Evolutionary conservation across 2,888 invertebrate species (phyloP), one percentile per base, ranked within the genome.

Genomic region (Drosophila niveifrons): DNA sequence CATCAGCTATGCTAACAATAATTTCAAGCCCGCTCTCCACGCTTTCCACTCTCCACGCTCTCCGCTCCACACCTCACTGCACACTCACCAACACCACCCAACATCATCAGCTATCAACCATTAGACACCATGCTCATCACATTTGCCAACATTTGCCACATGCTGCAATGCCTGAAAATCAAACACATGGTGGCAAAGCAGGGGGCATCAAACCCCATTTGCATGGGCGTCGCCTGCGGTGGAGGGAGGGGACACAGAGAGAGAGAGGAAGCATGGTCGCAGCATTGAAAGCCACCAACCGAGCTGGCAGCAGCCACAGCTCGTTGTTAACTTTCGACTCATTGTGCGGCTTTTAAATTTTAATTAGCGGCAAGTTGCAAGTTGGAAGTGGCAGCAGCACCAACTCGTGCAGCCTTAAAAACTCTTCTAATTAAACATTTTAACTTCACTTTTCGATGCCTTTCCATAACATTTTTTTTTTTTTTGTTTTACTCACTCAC

Each of bases 271-370:
- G 18, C 18, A 18, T 50, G 59, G 18, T 50, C 53, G 59, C 48
- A 47, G 63, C 55, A 36, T 23, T 18, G 43, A 28, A 15, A 17
- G 15, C 15, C 17, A 3, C n/a, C 41, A 17, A 11, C 50, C 39
- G 15, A n/a, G 8, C 41, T 36, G 11, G 11, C 48, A 13, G 18
- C 31, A 44, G 64, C 86, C 81, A 55, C 70, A 64, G 63, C 76
- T 61, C 67, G 75, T 73, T 78, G 78, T 80, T 84, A 84, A 86
- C 88, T 89, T 89, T 84, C 70, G 68, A 78, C 89, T 87, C 88
- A 84, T 84, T 89, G 89, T 85, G 85, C 82, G 85, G 84, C 80
- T 89, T 84, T 84, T 89, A 87, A 84, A 89, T 87, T 89, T 86
- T 89, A 86, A 86, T 86, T 86, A 89, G 80, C 89, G 79, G 57